These are phyloP conservation scores for Trididemnum nubilum DNA, from an alignment of 23 tunicate species.

Conservation along the genomic window DNA sequence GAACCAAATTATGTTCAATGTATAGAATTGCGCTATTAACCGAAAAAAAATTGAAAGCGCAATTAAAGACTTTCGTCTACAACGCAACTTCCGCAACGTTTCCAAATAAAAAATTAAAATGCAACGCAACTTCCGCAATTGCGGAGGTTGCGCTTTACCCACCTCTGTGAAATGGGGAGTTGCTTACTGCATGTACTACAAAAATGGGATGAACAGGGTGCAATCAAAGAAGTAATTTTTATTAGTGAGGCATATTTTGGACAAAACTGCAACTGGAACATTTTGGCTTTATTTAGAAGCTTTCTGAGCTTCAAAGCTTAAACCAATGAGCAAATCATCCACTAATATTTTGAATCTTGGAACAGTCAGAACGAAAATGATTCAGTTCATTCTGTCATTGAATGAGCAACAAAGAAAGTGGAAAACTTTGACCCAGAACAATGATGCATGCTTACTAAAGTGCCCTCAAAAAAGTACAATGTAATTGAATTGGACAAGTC, in stretches of 20 bases:
- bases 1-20: too few relatives aligned
- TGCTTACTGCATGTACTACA: too few relatives aligned
- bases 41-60: too few relatives aligned
- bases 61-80: too few relatives aligned
- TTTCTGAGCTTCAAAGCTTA: conserved; percentile 7
- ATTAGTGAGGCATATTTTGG: conserved; percentile 24
- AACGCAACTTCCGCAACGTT: too few relatives aligned
- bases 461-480: conserved; percentile 10
- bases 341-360: conserved; percentile 22
- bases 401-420: conserved; percentile 13
- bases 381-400: conserved; percentile 17
- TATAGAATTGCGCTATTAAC: too few relatives aligned
- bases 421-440: conserved; percentile 13
- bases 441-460: conserved; percentile 20
- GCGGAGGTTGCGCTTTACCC: too few relatives aligned
- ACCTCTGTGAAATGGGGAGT: too few relatives aligned
- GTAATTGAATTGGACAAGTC: conserved; percentile 4
- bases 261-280: conserved; percentile 3
- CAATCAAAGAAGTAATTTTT: conserved; percentile 7
- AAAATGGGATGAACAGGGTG: too few relatives aligned
- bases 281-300: conserved; percentile 24
- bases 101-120: too few relatives aligned
- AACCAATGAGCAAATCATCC: conserved; percentile 3
- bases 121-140: too few relatives aligned
- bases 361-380: conserved; percentile 6